Evolutionary conservation across 2,888 invertebrate genomes (phyloP), one percentile per base, ranked within the genome.

Genomic region (Caenorhabditis doughertyi): DNA sequence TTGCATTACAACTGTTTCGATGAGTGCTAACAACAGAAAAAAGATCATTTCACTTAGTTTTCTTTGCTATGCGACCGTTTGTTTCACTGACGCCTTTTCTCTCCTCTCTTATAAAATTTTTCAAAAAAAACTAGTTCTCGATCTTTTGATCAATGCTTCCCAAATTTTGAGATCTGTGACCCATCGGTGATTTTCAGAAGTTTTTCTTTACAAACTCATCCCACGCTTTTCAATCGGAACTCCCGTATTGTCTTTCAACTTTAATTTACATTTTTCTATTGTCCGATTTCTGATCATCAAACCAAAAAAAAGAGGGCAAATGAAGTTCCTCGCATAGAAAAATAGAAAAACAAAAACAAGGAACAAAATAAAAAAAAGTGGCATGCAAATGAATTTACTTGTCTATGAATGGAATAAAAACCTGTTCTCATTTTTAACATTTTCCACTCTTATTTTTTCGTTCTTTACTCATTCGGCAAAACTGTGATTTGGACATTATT

Each of bases 121-220:
- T 21, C 47, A 9, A 9, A 9, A 49, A n/a, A 44, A 49, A 64
- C 64, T 64, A 44, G 64, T 64, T 64, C 7, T 1, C 32, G 64
- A 64, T 64, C 64, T 47, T 64, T 49, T 44, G 64, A 47, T 47
- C 60, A n/a, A n/a, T n/a, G n/a, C n/a, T 44, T 27, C 44, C 18
- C 18, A 47, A 47, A 47, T 18, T 3, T 13, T 18, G 18, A 42
- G 8, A 11, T 39, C n/a, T 13, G 21, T 39, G 58, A 23, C 9
- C 39, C 21, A 16, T 11, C 13, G 9, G 39, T 2, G 16, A 39
- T 16, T 39, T 39, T 39, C 13, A 39, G 16, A 39, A 8, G 9
- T 39, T 9, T 13, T 39, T 39, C 2, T 39, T 39, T 39, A 16
- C 9, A 13, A 39, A 39, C 16, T 13, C 16, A 9, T 13, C 39